phyloP scores from a whole-genome alignment of 2,113 vertebrate genomes.

The Motacilla alba region DNA sequence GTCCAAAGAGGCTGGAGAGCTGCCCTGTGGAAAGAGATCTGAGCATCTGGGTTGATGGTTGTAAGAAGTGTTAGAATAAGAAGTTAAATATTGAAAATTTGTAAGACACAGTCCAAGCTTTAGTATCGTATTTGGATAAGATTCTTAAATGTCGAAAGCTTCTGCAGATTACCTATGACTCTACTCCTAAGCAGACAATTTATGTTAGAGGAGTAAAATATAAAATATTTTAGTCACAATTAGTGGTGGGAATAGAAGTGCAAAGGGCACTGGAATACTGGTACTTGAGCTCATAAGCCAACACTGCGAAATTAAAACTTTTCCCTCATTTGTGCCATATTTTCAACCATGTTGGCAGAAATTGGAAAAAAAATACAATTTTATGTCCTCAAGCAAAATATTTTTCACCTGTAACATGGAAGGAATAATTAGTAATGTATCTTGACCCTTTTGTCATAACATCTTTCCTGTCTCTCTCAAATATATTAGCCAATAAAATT shows the following conservation, averaged over 20 bases:
- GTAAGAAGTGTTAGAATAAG: background rate
- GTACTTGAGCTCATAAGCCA: background rate
- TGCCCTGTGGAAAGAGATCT: background rate
- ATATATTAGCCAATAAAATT: background rate
- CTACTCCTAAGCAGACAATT: background rate
- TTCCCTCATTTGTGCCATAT: background rate
- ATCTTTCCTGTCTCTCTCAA: background rate
- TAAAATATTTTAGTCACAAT: background rate
- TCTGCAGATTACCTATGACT: background rate
- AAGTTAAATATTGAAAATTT: background rate
- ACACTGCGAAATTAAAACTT: background rate
- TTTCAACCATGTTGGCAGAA: background rate
- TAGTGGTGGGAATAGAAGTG: background rate
- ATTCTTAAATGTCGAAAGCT: background rate
- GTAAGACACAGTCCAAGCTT: background rate
- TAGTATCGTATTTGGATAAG: background rate
- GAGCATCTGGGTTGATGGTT: background rate
- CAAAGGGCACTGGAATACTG: background rate
- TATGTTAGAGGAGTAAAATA: background rate
- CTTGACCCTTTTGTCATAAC: background rate
- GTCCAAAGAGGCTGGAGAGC: background rate
- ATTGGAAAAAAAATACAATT: background rate
- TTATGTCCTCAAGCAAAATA: background rate
- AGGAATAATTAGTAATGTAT: background rate
- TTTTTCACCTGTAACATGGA: background rate